Evolutionary conservation across 1,140 invertebrate species (phyloP).

Genomic region (Atta colombica): DNA sequence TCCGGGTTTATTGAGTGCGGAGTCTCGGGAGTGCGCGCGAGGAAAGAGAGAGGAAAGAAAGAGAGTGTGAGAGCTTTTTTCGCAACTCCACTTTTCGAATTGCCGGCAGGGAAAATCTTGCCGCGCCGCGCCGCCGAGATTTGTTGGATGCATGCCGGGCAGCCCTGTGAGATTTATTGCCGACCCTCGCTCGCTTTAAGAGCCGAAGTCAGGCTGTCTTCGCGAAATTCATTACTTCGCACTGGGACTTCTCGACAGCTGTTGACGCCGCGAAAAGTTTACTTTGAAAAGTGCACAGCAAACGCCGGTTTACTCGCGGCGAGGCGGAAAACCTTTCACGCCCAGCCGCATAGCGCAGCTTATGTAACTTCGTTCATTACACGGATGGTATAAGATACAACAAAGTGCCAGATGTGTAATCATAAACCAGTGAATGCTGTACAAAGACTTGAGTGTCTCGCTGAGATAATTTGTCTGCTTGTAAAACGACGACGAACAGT

Average conservation of each 20-base stretch:
- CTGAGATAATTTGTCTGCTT: not conserved
- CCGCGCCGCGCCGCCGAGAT: conserved; percentile 46
- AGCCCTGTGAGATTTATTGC: conserved; percentile 58
- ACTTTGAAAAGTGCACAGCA: conserved; percentile 50
- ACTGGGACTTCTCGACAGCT: conserved; percentile 30
- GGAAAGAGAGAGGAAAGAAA: too few species aligned
- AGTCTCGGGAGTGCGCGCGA: conserved; percentile 21
- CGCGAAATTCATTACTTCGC: conserved; percentile 69
- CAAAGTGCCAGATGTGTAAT: conserved; percentile 20
- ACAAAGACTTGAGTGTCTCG: not conserved
- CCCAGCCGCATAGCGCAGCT: conserved; percentile 43
- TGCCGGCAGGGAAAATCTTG: conserved; percentile 55
- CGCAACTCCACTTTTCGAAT: conserved; percentile 64
- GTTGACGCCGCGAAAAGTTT: conserved; percentile 64
- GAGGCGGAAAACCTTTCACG: conserved; percentile 55
- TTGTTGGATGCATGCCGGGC: conserved; percentile 49
- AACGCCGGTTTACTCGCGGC: conserved; percentile 45
- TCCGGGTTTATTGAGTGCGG: conserved; percentile 52
- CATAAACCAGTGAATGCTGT: not conserved
- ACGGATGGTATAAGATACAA: not conserved
- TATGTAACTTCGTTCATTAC: conserved; percentile 63
- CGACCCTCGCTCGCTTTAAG: conserved; percentile 61
- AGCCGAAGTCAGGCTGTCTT: conserved; percentile 58
- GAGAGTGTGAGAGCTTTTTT: conserved; percentile 46
- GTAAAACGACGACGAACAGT: not conserved